Percentiles rank a stretch among this genome's conserved stretches.
Evolutionary conservation across 2,888 invertebrate genomes (phyloP).

Genomic region (Icerya purchasi): DNA sequence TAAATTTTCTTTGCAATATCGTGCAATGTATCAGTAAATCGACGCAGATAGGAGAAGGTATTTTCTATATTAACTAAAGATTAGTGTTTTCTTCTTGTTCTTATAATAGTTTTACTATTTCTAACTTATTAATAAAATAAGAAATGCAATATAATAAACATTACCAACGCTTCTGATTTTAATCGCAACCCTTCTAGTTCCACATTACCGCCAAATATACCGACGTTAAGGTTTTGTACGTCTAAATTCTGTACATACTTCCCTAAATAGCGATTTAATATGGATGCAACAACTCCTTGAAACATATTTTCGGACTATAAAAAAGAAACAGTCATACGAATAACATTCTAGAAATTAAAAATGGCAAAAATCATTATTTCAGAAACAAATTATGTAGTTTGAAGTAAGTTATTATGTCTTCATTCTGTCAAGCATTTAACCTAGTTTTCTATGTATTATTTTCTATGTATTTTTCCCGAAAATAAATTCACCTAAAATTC

Average conservation of each 20-base stretch:
- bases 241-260: constrained; percentile 65
- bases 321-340: neutral
- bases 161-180: constrained; percentile 60
- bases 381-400: neutral
- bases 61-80: too few species aligned
- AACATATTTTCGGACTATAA: constrained; percentile 33
- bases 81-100: too few species aligned
- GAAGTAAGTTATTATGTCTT: neutral
- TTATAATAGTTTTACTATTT: too few species aligned
- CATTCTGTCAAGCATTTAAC: too few species aligned
- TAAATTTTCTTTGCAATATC: too few species aligned
- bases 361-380: neutral
- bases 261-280: constrained; percentile 56
- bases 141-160: constrained; percentile 21
- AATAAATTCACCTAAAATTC: too few species aligned
- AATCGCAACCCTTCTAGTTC: constrained; percentile 54
- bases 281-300: constrained; percentile 54
- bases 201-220: constrained; percentile 61
- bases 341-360: neutral
- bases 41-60: too few species aligned
- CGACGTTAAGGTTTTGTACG: constrained; percentile 60
- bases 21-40: too few species aligned
- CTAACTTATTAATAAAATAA: too few species aligned
- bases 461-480: too few species aligned
- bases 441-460: too few species aligned